Base-by-base conservation (phyloP, 2,797 vertebrate genomes). In the Notoglanidium macrostoma region DNA sequence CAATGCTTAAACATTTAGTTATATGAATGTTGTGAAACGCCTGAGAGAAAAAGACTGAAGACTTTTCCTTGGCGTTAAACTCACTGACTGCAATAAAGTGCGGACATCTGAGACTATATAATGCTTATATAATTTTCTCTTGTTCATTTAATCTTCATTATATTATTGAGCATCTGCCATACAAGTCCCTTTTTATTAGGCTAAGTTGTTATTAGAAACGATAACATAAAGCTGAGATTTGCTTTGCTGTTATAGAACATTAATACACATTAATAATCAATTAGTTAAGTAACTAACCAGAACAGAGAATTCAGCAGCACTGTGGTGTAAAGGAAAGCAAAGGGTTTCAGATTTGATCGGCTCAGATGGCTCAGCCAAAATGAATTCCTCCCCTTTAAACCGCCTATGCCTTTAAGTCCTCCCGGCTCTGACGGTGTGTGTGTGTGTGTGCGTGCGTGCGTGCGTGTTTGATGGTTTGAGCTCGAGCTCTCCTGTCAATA, bases 401-500 rank as follows among this genome's bases (percentile, higher is more conserved):
- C 19, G 5, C 9, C 23, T 51, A 21, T 54, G 40, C 80, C 80
- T 87, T 83, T 77, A 83, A 87, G 2, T 44, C 23, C 68, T 17
- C 63, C 81, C 57, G 14, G 78, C 78, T 87, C 26, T 73, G 84
- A 46, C 29, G 21, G 51, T 70, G 82, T 70, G 82, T 70, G 61
- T 83, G 5, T 49, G 61, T 63, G 29, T 32, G 40, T 46, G n/a
- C n/a, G 21, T 44, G 74, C 21, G 79, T 65, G 46, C 44, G 51
- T 85, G 78, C 82, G 87, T 82, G 84, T 85, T 32, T 85, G 57
- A 61, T 67, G 70, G 87, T 83, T 67, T 29, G 44, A 68, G 87
- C 44, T 80, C 86, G 54, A 15, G 59, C 68, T 81, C 77, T 55
- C 29, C 35, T 86, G 87, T 88, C 84, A 88, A 65, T 83, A 86